phyloP scores from a whole-genome alignment of 2,797 vertebrate genomes.

The Arctocebus calabarensis region DNA sequence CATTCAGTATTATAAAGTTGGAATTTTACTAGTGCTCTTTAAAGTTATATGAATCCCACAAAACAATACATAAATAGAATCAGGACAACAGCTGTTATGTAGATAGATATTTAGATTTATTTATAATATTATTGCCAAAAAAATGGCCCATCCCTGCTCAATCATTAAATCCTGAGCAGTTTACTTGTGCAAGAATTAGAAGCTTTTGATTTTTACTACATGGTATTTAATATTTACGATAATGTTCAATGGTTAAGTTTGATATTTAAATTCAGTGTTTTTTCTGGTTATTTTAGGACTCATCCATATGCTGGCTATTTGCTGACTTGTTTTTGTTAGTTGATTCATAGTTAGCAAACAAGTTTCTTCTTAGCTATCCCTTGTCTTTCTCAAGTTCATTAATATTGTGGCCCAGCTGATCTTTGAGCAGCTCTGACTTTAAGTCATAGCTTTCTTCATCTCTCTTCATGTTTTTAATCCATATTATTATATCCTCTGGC shows the following conservation, averaged over 20 bases:
- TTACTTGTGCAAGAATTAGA: neutral
- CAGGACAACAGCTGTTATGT: neutral
- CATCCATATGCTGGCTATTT: neutral
- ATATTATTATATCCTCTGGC: neutral
- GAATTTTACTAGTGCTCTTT: neutral
- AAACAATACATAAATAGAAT: neutral
- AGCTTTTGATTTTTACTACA: neutral
- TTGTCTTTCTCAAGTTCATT: neutral
- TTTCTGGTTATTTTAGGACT: constrained; percentile 8
- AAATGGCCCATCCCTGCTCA: neutral
- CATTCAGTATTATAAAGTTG: neutral
- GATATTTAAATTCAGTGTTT: constrained; percentile 31
- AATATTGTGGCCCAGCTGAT: neutral
- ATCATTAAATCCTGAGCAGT: neutral
- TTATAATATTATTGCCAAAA: neutral
- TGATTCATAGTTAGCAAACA: constrained; percentile 4
- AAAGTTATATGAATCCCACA: neutral
- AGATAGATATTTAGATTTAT: neutral
- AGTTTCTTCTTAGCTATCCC: neutral
- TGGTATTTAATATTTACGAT: neutral
- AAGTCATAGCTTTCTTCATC: neutral
- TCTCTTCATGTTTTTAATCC: neutral
- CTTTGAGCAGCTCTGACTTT: neutral
- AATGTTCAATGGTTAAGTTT: neutral
- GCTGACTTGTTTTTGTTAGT: neutral